Percentiles rank a stretch among this genome's conserved stretches.
These are phyloP conservation scores for Triops longicaudatus DNA, from an alignment of 1,140 invertebrate species.

Conservation along the genomic window DNA sequence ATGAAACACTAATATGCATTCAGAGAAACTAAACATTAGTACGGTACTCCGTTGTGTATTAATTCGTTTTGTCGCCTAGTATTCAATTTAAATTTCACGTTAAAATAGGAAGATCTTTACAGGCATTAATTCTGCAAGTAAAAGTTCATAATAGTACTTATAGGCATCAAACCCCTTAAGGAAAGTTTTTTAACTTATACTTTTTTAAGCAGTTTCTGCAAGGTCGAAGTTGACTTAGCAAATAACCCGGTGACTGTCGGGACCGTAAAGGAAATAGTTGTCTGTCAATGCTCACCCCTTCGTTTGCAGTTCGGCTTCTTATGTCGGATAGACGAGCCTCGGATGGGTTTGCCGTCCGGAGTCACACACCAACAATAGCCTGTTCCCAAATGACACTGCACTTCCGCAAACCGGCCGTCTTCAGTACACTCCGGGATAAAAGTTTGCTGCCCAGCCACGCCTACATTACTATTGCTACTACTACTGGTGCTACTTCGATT, in stretches of 20 bases:
- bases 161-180: too few species aligned
- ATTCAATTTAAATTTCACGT: too few species aligned
- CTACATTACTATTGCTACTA: constrained; percentile 26
- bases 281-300: constrained; percentile 29
- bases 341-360: constrained; percentile 54
- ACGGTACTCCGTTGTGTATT: too few species aligned
- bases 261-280: neutral
- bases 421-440: constrained; percentile 57
- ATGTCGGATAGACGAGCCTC: constrained; percentile 38
- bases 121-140: too few species aligned
- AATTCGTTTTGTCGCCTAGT: too few species aligned
- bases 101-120: too few species aligned
- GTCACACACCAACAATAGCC: constrained; percentile 80
- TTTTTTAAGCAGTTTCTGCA: neutral
- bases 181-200: too few species aligned
- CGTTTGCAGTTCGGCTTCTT: constrained; percentile 38
- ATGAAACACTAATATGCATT: too few species aligned
- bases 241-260: neutral
- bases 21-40: too few species aligned
- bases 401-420: constrained; percentile 70
- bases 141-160: too few species aligned
- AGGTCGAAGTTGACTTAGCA: neutral
- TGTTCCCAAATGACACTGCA: constrained; percentile 69
- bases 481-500: neutral
- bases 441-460: constrained; percentile 30